Evolutionary conservation across 2,888 invertebrate genomes (phyloP), one percentile per base, ranked within the genome.

Genomic region (Acrobasis repandana): DNA sequence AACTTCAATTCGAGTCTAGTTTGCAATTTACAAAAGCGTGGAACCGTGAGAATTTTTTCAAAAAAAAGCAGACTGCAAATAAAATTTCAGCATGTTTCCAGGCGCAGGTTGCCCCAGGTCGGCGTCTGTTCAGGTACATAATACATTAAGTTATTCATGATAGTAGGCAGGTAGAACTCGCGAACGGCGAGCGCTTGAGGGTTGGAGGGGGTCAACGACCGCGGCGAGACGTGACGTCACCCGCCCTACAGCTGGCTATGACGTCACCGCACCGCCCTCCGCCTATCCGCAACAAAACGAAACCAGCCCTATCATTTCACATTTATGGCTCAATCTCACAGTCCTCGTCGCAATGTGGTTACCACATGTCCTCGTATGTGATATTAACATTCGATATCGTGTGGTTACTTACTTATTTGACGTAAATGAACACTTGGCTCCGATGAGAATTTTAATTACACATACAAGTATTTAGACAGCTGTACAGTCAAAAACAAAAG

Each of bases 191-290:
- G 73, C 75, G 79, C 74, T 77, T 76, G 80, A 84, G 86, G 83
- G 87, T 80, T 81, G 84, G 67, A 77, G 72, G 68, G 82, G 90
- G 87, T 88, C 88, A 80, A 84, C 79, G 90, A 80, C 84, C 87
- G 79, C 80, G 79, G 70, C 79, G 78, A 79, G 78, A 78, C 83
- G 78, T 90, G 90, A 91, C 90, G 90, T 90, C 90, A 90, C 73
- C 80, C 90, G 86, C 88, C 88, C 88, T 88, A 90, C 91, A 91
- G 91, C 91, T 90, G 90, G 83, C 82, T 76, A 76, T 87, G 90
- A 92, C 91, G 89, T 90, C 91, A 91, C 76, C 73, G 67, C 72
- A 61, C 78, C 78, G 79, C 80, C 81, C 80, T 78, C 72, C 62
- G 68, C 69, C 61, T 72, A 62, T 73, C 66, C 79, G 77, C 74